These are phyloP conservation scores for Luffia ferchaultella DNA, from an alignment of 2,888 invertebrate genomes.

Conservation along the genomic window DNA sequence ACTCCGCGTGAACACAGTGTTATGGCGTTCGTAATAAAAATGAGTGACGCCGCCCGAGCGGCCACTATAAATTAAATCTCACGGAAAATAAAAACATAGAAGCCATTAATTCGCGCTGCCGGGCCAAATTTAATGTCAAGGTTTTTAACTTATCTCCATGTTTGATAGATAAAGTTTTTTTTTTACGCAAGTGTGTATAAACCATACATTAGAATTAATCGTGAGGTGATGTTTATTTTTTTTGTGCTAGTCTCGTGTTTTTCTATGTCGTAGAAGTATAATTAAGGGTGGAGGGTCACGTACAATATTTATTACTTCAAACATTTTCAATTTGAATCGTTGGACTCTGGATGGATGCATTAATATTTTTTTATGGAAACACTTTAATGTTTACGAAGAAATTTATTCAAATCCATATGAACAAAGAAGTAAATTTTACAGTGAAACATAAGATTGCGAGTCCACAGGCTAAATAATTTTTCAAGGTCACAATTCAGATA, in stretches of 20 bases:
- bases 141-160: conserved; percentile 60
- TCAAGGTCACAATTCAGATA: too few relatives aligned
- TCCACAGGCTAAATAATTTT: too few relatives aligned
- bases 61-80: conserved; percentile 63
- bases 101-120: conserved; percentile 64
- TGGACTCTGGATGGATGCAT: too few relatives aligned
- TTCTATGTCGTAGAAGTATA: neutral
- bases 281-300: neutral
- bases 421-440: too few relatives aligned
- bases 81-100: conserved; percentile 66
- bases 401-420: too few relatives aligned
- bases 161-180: conserved; percentile 49
- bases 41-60: conserved; percentile 46
- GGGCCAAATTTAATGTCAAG: conserved; percentile 67
- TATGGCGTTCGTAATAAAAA: conserved; percentile 50
- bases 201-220: neutral
- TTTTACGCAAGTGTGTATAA: conserved; percentile 20
- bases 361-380: too few relatives aligned
- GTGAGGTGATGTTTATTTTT: neutral
- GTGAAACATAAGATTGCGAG: too few relatives aligned
- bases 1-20: neutral
- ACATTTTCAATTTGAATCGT: too few relatives aligned
- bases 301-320: too few relatives aligned
- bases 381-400: too few relatives aligned
- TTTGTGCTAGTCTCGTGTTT: neutral